A percentile compares a stretch with the other conserved stretches of the same genome.
These are phyloP conservation scores for Verasper variegatus DNA, from an alignment of 2,113 vertebrate species.

Conservation along the genomic window DNA sequence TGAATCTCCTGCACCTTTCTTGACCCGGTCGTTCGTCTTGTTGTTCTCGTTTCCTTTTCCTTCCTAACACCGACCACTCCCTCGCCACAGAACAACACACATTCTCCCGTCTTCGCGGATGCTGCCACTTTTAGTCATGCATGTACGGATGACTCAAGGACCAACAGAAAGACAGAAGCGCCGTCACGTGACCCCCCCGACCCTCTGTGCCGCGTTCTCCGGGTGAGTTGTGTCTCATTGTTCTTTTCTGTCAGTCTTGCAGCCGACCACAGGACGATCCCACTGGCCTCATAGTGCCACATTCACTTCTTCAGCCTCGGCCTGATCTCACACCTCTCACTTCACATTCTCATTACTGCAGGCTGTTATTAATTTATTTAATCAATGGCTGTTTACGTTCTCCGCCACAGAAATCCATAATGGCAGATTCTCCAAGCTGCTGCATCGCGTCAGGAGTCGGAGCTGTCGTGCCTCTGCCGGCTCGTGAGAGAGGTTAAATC, in stretches of 20 bases:
- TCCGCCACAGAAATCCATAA: slow-evolving; percentile 22
- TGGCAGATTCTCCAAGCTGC: slow-evolving; percentile 39
- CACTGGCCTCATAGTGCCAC: slow-evolving; percentile 71
- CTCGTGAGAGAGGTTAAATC: slow-evolving; percentile 13
- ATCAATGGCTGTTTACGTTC: slow-evolving; percentile 56
- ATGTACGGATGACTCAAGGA: slow-evolving; percentile 18
- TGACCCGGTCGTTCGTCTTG: neutral
- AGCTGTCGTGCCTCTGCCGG: neutral
- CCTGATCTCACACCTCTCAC: slow-evolving; percentile 71
- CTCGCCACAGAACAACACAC: slow-evolving; percentile 10
- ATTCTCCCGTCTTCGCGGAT: slow-evolving; percentile 11
- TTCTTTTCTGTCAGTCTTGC: slow-evolving; percentile 52
- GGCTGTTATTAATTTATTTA: slow-evolving; percentile 71
- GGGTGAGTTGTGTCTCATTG: slow-evolving; percentile 55
- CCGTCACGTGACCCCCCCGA: slow-evolving; percentile 53
- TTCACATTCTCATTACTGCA: slow-evolving; percentile 58
- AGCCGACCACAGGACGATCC: slow-evolving; percentile 30
- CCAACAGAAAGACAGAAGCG: slow-evolving; percentile 18
- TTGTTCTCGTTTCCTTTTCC: neutral
- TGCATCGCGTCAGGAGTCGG: slow-evolving; percentile 25
- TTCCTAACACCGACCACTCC: slow-evolving; percentile 14
- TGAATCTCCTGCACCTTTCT: neutral
- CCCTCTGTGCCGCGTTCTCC: slow-evolving; percentile 37
- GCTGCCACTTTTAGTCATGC: slow-evolving; percentile 21
- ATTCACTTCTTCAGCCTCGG: slow-evolving; percentile 34